Percentiles rank a stretch among this genome's conserved stretches.
phyloP scores from a whole-genome alignment of 2,113 vertebrate genomes.

The Alces alces region DNA sequence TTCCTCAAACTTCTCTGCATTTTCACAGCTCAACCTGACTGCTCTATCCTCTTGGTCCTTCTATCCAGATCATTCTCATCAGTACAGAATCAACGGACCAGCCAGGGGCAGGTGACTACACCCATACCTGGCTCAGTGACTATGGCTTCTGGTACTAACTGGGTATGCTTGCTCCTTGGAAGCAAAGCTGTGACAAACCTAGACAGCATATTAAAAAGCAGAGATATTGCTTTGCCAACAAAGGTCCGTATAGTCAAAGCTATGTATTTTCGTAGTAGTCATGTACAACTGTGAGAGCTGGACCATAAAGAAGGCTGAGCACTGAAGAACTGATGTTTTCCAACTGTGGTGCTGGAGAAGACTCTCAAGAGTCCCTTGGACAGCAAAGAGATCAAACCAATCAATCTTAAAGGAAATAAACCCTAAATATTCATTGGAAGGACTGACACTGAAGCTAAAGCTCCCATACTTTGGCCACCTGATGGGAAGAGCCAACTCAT shows the following conservation, averaged over 20 bases:
- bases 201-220: not conserved
- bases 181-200: not conserved
- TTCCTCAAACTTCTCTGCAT: rapidly evolving
- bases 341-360: not conserved
- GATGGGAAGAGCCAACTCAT: not conserved
- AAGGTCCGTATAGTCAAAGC: not conserved
- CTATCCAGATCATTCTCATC: not conserved
- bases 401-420: not conserved
- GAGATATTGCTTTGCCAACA: not conserved
- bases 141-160: not conserved
- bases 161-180: not conserved
- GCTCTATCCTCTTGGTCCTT: too few species aligned
- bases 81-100: rapidly evolving
- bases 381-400: not conserved
- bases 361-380: not conserved
- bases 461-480: not conserved
- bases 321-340: not conserved
- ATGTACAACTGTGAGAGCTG: not conserved
- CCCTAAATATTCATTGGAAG: not conserved
- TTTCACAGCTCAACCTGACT: too few species aligned
- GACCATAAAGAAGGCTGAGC: not conserved
- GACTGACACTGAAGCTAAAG: not conserved
- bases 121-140: not conserved
- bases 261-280: not conserved
- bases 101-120: not conserved